Evolutionary conservation across 2,113 vertebrate species (phyloP).

Genomic region (Gnathonemus echidnorhynchus): DNA sequence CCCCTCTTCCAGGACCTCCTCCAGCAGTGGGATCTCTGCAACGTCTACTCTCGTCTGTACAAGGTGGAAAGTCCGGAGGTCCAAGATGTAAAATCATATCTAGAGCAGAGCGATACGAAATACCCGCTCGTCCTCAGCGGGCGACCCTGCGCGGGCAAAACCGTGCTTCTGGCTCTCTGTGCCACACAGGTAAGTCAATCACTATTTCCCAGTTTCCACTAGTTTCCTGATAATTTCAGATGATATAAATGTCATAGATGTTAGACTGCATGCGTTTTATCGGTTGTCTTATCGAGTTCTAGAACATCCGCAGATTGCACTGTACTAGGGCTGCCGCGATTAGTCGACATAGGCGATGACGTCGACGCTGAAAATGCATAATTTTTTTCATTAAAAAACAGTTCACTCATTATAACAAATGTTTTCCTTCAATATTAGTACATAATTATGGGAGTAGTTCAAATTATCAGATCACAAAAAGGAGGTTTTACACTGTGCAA

Average conservation of each 20-base stretch:
- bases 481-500: no score
- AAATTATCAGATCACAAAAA: no score
- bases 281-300: background rate
- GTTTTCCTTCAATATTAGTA: no score
- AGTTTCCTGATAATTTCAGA: background rate
- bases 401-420: no score
- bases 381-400: no score
- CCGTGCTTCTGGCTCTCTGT: constrained; percentile 61
- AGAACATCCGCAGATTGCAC: background rate
- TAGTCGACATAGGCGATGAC: no score
- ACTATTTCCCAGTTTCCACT: background rate
- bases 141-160: constrained; percentile 64
- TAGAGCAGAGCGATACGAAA: constrained; percentile 42
- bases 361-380: no score
- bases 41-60: constrained; percentile 47
- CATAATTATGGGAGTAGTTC: no score
- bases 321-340: background rate
- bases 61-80: constrained; percentile 46
- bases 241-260: background rate
- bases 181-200: constrained; percentile 49
- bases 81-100: constrained; percentile 52
- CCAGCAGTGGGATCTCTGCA: constrained; percentile 54
- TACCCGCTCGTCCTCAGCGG: constrained; percentile 58
- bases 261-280: background rate
- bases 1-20: constrained; percentile 33